Base-by-base conservation (phyloP, 1,140 invertebrate genomes). In the Calephelis nemesis region DNA sequence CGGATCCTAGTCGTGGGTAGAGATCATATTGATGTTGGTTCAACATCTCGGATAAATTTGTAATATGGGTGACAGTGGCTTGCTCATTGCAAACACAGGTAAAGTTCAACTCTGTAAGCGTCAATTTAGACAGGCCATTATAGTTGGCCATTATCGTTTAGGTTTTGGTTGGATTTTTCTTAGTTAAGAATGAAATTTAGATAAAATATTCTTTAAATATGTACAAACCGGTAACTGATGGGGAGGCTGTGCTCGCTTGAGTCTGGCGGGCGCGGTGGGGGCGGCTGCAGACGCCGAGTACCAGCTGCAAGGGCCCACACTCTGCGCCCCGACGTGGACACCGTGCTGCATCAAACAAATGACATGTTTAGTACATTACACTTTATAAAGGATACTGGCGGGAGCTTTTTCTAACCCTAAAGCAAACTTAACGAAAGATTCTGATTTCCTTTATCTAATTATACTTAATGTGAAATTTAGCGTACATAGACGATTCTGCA, bases 261-360 rank as follows among this genome's bases (percentile, higher is more conserved):
- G 79, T 12, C 85, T 80, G 7, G 83, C 86, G 47, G 88, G 87
- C 15, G 88, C 85, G 47, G 85, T 88, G 67, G 86, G 88, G 70
- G 82, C 88, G 54, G 88, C 70, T 63, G 85, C 84, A 67, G 87
- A 87, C 70, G 86, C 85, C 39, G 85, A 85, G 78, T 89, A 88
- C 87, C 85, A 88, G 76, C 86, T 84, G 78, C 89, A 90, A 8
- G 84, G 82, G 67, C 84, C 87, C 69, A 87, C 84, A 69, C 75
- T 79, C 76, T 86, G 83, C 67, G 81, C 81, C 66, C 81, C 81
- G 13, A 72, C 76, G 84, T 88, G 85, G 63, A 87, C 85, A 71
- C 81, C 84, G 85, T 90, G 88, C 88, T 90, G 75, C 13, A 70
- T 72, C 48, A 65, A 39, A 45, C 30, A 58, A 47, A 47, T 19